A percentile compares a stretch with the other conserved stretches of the same genome.
Conservation (phyloP, 2,888 invertebrate species). For the Pogonocherus hispidulus region DNA sequence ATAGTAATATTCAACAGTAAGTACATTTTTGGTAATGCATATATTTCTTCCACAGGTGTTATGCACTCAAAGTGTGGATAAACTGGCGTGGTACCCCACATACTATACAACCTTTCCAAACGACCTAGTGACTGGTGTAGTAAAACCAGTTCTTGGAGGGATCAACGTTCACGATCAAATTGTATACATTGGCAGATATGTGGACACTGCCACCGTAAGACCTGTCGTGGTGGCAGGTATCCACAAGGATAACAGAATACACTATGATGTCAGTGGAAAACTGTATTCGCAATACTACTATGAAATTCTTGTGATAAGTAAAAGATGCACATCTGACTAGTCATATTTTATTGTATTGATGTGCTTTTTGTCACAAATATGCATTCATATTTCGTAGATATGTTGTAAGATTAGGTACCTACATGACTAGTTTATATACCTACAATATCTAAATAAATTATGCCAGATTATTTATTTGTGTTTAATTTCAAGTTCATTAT, state of each 20-base stretch:
- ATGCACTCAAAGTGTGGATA: slow-evolving; percentile 10
- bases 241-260: neutral
- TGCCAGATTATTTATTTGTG: too few species aligned
- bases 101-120: neutral
- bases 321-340: neutral
- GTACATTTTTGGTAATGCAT: too few species aligned
- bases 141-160: slow-evolving; percentile 19
- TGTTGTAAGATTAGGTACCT: too few species aligned
- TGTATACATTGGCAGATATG: slow-evolving; percentile 18
- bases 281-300: neutral
- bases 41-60: slow-evolving; percentile 10
- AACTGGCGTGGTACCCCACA: slow-evolving; percentile 24
- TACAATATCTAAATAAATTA: too few species aligned
- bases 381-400: too few species aligned
- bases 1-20: too few species aligned
- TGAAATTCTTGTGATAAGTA: slow-evolving; percentile 13
- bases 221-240: slow-evolving; percentile 10
- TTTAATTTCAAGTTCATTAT: too few species aligned
- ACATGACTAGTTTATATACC: too few species aligned
- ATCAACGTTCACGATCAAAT: neutral
- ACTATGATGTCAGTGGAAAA: neutral
- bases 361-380: too few species aligned
- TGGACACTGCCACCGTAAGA: neutral
- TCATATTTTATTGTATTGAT: too few species aligned
- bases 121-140: neutral